Evolutionary conservation across 2,797 vertebrate species (phyloP), one percentile per base, ranked within the genome.

Genomic region (Myoxocephalus aenaeus): DNA sequence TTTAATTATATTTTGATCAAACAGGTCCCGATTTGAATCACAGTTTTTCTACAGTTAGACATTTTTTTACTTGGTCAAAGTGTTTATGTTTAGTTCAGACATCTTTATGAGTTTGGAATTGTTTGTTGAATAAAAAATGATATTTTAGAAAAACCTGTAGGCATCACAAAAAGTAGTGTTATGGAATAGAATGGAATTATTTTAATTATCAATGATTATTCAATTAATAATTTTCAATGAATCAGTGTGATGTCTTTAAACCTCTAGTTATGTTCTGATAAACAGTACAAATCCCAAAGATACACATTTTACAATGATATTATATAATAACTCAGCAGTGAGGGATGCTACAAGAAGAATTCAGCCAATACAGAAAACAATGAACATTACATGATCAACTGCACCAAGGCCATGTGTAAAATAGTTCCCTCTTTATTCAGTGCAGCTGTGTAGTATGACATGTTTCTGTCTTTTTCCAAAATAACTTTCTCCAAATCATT

Each of bases 1-100:
- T 44, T 57, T 32, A 10, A 12, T 56, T 29, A 38, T 38, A 56
- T n/a, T 69, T 67, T 59, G 63, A 59, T 66, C 57, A 54, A 25
- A 58, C 10, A 67, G 1, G 42, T 34, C 13, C 12, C 0, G 2
- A 57, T 64, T 56, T 34, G 13, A 54, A 54, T 44, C 36, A 15
- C 12, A 46, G 5, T 11, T 54, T 34, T 62, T 56, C 7, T 27
- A n/a, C 38, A 48, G 36, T 65, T 12, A 42, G 5, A 64, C 17
- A 15, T 0, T 29, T 53, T 42, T 54, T 29, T 40, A 51, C 29
- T 17, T 56, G 5, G 20, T 7, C 9, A 13, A 56, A 32, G 13
- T 8, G 27, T 40, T 61, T 40, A 58, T 66, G 13, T 40, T 32
- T 32, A 27, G 8, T 22, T 53, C 14, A 63, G 34, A 59, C 18